Percentiles rank a stretch among this genome's conserved stretches.
Conservation (phyloP, 2,797 vertebrate species). For the Diglossa cyanea region DNA sequence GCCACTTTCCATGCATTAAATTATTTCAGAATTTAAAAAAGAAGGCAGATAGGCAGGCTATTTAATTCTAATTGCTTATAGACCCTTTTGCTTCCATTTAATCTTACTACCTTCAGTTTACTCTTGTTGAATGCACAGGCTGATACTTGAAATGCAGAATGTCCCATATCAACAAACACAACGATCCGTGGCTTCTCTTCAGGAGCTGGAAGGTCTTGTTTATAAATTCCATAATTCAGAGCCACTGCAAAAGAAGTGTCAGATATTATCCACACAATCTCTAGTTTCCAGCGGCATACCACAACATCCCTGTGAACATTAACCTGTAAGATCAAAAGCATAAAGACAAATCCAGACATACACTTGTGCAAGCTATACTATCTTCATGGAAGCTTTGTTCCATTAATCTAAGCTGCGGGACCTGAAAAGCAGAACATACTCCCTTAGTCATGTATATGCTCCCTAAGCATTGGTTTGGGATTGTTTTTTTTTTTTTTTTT, state of each 20-base stretch:
- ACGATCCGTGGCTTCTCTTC: constrained; percentile 80
- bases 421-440: neutral
- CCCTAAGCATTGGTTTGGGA: neutral
- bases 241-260: constrained; percentile 71
- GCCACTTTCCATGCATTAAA: neutral
- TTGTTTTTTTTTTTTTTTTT: too few species aligned
- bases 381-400: neutral
- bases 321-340: neutral
- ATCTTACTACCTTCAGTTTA: constrained; percentile 76
- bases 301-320: neutral
- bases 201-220: constrained; percentile 78
- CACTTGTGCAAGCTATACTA: neutral
- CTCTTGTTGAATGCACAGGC: constrained; percentile 83
- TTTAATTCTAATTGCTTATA: neutral
- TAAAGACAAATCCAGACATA: neutral
- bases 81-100: neutral
- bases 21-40: neutral
- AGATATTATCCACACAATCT: neutral
- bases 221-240: constrained; percentile 83
- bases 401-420: neutral
- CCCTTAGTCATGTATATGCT: rapidly evolving
- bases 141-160: constrained; percentile 81
- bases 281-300: neutral
- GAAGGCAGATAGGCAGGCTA: neutral
- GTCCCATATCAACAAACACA: constrained; percentile 82